A percentile compares a stretch with the other conserved stretches of the same genome.
Evolutionary conservation across 2,888 invertebrate genomes (phyloP).

Genomic region (Lasius fuliginosus): DNA sequence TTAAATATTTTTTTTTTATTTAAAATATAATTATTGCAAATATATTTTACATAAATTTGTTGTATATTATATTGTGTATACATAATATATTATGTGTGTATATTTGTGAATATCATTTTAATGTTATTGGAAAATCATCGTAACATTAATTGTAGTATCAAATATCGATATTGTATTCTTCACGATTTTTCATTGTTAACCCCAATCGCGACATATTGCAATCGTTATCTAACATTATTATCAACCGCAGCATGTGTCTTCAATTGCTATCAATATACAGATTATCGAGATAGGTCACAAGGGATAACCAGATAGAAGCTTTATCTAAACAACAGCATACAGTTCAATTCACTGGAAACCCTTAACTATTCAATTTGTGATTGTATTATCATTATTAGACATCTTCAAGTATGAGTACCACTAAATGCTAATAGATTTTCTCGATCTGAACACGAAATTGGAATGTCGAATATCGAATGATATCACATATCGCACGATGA

Average conservation of each 20-base stretch:
- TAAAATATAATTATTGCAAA: not conserved
- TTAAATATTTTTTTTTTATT: not conserved
- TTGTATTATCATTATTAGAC: slow-evolving; percentile 27
- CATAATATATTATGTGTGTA: not conserved
- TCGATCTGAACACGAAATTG: slow-evolving; percentile 1
- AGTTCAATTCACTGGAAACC: slow-evolving; percentile 22
- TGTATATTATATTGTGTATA: not conserved
- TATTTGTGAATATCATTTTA: not conserved
- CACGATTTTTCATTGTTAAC: not conserved
- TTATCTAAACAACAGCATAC: slow-evolving; percentile 25
- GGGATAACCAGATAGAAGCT: not conserved
- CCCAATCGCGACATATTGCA: slow-evolving; percentile 15
- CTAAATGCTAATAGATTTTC: slow-evolving; percentile 12
- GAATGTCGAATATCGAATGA: slow-evolving; percentile 22
- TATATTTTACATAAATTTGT: not conserved
- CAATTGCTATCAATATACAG: slow-evolving; percentile 44
- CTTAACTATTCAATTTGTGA: not conserved
- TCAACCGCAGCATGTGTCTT: slow-evolving; percentile 35
- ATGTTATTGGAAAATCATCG: not conserved
- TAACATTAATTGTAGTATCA: not conserved
- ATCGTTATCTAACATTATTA: slow-evolving; percentile 41
- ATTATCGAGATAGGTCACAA: slow-evolving; percentile 22
- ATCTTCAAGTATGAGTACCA: not conserved
- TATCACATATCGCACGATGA: slow-evolving; percentile 1
- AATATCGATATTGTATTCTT: not conserved